Percentiles rank a stretch among this genome's conserved stretches.
Conservation (phyloP, 2,888 invertebrate genomes). For the Trilocha varians region DNA sequence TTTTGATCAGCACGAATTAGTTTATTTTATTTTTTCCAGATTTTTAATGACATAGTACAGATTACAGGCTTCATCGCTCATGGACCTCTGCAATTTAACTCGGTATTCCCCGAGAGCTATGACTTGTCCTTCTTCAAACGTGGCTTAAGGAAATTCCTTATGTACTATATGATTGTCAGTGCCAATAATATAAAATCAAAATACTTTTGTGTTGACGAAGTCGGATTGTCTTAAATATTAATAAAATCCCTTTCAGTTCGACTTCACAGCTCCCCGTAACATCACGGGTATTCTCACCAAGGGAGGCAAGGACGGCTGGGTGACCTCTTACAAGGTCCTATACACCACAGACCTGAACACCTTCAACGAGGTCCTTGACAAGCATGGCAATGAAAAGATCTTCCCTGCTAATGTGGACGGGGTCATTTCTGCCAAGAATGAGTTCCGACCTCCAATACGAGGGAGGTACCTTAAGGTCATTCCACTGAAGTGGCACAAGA, state of each 20-base stretch:
- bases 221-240: not conserved
- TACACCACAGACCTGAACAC: conserved; percentile 81
- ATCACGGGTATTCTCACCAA: conserved; percentile 85
- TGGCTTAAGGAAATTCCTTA: no score
- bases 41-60: no score
- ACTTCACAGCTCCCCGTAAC: conserved; percentile 82
- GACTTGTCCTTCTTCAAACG: no score
- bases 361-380: conserved; percentile 80
- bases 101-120: no score
- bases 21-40: no score
- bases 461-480: conserved; percentile 81
- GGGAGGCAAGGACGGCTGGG: conserved; percentile 81
- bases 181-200: no score
- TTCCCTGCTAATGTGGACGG: conserved; percentile 84
- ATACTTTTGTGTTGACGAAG: conserved; percentile 1
- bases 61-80: no score
- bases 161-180: no score
- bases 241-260: no score
- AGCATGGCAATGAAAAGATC: conserved; percentile 62
- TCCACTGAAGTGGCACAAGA: conserved; percentile 81
- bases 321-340: conserved; percentile 79
- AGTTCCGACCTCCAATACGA: conserved; percentile 81
- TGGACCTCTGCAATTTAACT: no score
- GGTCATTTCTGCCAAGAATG: conserved; percentile 72
- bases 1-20: no score